Conservation (phyloP, 53 echinoderm and acorn worm species). For the Astropecten irregularis region DNA sequence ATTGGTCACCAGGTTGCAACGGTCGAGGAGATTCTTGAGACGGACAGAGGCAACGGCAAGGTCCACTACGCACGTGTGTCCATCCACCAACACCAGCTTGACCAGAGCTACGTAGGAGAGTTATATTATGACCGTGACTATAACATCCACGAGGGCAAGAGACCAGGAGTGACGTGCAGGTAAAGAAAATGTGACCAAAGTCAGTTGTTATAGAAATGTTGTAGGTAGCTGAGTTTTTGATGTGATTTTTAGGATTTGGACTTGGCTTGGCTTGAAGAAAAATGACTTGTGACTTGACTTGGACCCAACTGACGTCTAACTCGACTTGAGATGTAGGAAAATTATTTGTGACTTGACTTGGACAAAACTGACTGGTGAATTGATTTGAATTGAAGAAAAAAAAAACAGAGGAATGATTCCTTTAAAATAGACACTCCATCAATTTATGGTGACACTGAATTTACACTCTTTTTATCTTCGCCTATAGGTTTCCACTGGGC, state of each 20-base stretch:
- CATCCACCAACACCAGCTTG: constrained; percentile 85
- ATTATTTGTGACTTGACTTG: too few relatives aligned
- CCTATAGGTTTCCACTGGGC: constrained; percentile 78
- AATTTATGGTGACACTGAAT: not conserved
- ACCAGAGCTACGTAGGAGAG: constrained; percentile 93
- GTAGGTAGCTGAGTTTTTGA: too few relatives aligned
- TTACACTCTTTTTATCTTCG: constrained; percentile 14
- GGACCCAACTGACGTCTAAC: too few relatives aligned
- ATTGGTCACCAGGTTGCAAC: constrained; percentile 33
- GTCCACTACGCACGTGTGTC: constrained; percentile 85
- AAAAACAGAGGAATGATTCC: not conserved
- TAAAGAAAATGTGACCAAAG: constrained; percentile 12
- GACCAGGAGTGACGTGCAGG: constrained; percentile 72
- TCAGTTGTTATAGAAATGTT: too few relatives aligned
- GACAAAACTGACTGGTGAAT: too few relatives aligned
- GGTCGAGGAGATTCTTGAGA: constrained; percentile 92
- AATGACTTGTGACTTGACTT: too few relatives aligned
- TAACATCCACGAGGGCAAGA: constrained; percentile 74
- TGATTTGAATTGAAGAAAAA: too few relatives aligned
- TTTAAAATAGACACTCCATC: not conserved
- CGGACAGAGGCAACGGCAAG: constrained; percentile 74
- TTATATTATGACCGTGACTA: constrained; percentile 91
- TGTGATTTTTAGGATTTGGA: too few relatives aligned
- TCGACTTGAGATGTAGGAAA: too few relatives aligned
- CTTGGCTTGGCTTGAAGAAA: too few relatives aligned